Conservation (phyloP, 2,113 vertebrate species). For the Phylloscopus whistleri region DNA sequence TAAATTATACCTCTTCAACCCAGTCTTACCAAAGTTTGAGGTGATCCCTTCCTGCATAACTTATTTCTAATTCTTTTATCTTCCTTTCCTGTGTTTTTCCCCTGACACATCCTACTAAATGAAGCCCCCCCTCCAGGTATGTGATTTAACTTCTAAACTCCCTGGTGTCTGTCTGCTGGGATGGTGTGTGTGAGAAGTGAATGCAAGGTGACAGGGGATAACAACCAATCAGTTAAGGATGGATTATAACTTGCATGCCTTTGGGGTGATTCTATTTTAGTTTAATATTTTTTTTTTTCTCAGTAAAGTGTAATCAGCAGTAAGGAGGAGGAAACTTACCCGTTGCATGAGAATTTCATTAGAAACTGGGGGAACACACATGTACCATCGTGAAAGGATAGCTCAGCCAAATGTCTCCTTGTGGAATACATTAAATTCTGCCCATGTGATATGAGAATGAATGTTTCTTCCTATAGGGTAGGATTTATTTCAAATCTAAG, state of each 20-base stretch:
- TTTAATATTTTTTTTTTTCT: neutral
- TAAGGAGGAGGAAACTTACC: neutral
- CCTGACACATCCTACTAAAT: conserved; percentile 65
- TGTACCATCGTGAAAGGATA: neutral
- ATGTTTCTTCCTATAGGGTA: neutral
- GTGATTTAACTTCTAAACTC: conserved; percentile 66
- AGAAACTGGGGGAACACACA: neutral
- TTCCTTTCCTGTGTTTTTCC: conserved; percentile 52
- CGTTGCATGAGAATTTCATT: neutral
- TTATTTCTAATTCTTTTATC: conserved; percentile 61
- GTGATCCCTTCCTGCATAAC: conserved; percentile 46
- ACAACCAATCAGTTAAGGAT: neutral
- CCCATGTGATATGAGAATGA: neutral
- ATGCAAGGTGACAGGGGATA: neutral
- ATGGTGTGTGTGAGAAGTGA: neutral
- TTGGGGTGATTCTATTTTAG: neutral
- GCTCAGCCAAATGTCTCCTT: neutral
- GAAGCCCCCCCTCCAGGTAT: conserved; percentile 67
- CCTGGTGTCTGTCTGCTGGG: neutral
- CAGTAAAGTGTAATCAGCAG: neutral
- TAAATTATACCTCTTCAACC: neutral
- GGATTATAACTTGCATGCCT: conserved; percentile 4
- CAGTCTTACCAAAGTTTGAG: conserved; percentile 21
- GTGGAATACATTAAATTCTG: neutral
- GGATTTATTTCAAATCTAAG: neutral